Base-by-base conservation (phyloP, 1,140 invertebrate species). In the Bombus impatiens region DNA sequence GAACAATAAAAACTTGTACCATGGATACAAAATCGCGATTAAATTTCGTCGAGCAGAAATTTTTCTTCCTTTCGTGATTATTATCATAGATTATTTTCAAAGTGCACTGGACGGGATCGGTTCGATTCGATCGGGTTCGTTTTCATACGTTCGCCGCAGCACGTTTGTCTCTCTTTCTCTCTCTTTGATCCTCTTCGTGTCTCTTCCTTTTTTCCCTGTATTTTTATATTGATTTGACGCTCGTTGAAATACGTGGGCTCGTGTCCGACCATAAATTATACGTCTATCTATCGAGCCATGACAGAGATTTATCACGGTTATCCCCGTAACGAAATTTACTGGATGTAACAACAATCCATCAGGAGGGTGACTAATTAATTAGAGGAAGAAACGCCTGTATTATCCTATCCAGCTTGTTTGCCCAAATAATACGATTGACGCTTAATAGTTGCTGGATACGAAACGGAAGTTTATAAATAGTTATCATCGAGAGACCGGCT, bases 231-330 rank as follows among this genome's bases (percentile, higher is more conserved):
- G 67, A 84, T 84, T 62, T 71, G 67, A 72, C 37, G 67, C 37
- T 44, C 25, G 76, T 72, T 62, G 74, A 57, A 75, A 65, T 75
- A 57, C 78, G 35, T 32, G 40, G 10, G 28, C 22, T 37, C 78
- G 70, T 74, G n/a, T 28, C 37, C n/a, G 59, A 62, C 44, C 78
- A 75, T 81, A 81, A 86, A 86, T 86, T 81, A 81, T 71, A 86
- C 53, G 42, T 28, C 68, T 79, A 78, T 85, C 77, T 72, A 85
- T 86, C 59, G 59, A 65, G 42, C 70, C 71, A 47, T 68, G 84
- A 47, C 84, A 75, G 84, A 86, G 78, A 86, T 86, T 86, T 86
- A 86, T 86, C 84, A 35, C 78, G 65, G 59, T 81, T 81, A 80
- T 85, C 68, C 22, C n/a, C 35, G 42, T 18, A 22, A 57, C 57